Evolutionary conservation across 2,113 vertebrate genomes (phyloP).

Genomic region (Rhizomys pruinosus): DNA sequence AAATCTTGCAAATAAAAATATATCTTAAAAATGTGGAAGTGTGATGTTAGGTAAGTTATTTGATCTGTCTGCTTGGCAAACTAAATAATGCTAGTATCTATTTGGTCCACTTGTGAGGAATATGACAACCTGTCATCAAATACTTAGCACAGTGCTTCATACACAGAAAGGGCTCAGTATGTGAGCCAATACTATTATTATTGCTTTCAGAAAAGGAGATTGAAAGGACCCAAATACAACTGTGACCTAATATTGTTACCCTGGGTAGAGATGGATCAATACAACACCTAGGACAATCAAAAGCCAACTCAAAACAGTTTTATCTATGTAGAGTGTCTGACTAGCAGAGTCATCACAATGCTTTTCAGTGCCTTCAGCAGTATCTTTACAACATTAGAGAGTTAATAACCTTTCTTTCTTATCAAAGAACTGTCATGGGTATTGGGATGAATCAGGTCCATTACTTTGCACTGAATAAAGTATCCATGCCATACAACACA

Average conservation of each 20-base stretch:
- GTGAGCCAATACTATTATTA: constrained; percentile 8
- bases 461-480: constrained; percentile 19
- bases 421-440: not conserved
- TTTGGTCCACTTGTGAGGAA: not conserved
- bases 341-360: not conserved
- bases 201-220: not conserved
- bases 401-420: not conserved
- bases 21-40: not conserved
- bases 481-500: not conserved
- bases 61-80: not conserved
- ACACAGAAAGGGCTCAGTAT: not conserved
- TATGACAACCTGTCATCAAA: not conserved
- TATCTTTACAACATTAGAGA: not conserved
- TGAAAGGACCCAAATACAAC: constrained; percentile 26
- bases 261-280: not conserved
- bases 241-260: not conserved
- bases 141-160: not conserved
- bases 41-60: constrained; percentile 25
- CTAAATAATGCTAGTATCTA: not conserved
- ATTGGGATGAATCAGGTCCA: not conserved
- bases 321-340: not conserved
- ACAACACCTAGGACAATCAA: not conserved
- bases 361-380: not conserved
- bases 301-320: constrained; percentile 40
- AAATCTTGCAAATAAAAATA: not conserved